Conservation (phyloP, 1,140 invertebrate species). For the Branchinecta lynchi region DNA sequence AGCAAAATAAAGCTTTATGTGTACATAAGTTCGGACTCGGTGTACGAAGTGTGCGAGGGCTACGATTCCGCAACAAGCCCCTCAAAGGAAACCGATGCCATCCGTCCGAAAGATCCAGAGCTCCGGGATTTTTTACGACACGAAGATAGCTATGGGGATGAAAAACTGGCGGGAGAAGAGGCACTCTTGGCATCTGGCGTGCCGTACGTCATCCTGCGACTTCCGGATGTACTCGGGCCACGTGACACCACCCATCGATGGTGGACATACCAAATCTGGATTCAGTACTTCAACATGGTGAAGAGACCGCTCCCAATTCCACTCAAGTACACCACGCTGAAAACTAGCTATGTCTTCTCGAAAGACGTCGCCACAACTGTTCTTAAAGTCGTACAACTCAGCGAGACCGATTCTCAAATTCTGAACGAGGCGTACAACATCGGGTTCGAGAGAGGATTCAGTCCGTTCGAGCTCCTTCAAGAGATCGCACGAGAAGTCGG, state of each 20-base stretch:
- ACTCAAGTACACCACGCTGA: slow-evolving; percentile 25
- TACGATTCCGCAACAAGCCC: slow-evolving; percentile 16
- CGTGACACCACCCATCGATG: slow-evolving; percentile 35
- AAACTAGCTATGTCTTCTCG: slow-evolving; percentile 35
- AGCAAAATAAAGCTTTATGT: slow-evolving; percentile 32
- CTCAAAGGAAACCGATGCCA: slow-evolving; percentile 28
- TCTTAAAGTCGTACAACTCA: slow-evolving; percentile 23
- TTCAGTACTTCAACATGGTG: slow-evolving; percentile 28
- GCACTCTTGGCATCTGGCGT: slow-evolving; percentile 24
- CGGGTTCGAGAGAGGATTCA: slow-evolving; percentile 29
- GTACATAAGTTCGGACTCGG: slow-evolving; percentile 37
- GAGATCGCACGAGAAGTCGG: slow-evolving; percentile 26
- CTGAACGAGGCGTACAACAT: slow-evolving; percentile 34
- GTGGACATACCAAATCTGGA: slow-evolving; percentile 38
- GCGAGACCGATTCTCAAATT: slow-evolving; percentile 17
- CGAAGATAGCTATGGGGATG: slow-evolving; percentile 33
- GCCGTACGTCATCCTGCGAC: slow-evolving; percentile 32
- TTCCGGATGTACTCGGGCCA: slow-evolving; percentile 37
- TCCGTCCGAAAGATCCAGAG: slow-evolving; percentile 28
- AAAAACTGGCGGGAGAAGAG: slow-evolving; percentile 34
- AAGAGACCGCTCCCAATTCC: slow-evolving; percentile 30
- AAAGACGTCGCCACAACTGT: slow-evolving; percentile 34
- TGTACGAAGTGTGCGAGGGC: slow-evolving; percentile 35
- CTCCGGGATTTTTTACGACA: slow-evolving; percentile 25
- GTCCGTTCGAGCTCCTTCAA: slow-evolving; percentile 25